Evolutionary conservation across 1,140 invertebrate genomes (phyloP).

Genomic region (Saxidomus purpurata): DNA sequence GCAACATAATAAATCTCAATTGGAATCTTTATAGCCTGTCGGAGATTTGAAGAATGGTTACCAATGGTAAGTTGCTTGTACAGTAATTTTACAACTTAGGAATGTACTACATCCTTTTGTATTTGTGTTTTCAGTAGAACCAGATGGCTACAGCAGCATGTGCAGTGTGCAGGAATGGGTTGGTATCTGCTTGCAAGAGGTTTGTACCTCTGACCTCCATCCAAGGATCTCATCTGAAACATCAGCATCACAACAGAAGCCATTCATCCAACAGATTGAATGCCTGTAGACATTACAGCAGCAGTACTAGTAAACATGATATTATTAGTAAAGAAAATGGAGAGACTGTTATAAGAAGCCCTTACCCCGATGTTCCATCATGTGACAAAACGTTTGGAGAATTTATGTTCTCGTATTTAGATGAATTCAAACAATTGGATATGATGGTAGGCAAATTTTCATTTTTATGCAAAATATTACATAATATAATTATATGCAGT

Average conservation of each 20-base stretch:
- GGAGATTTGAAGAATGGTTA: too few species aligned
- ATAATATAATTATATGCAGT: too few species aligned
- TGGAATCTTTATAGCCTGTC: too few species aligned
- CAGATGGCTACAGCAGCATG: background rate
- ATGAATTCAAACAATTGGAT: conserved; percentile 41
- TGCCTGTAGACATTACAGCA: conserved; percentile 21
- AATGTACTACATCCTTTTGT: too few species aligned
- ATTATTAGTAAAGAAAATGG: conserved; percentile 33
- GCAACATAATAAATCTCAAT: too few species aligned
- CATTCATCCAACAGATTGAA: background rate
- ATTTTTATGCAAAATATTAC: too few species aligned
- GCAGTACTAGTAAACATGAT: background rate
- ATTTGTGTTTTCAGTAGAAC: background rate
- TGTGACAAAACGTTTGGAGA: conserved; percentile 59
- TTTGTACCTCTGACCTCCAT: background rate
- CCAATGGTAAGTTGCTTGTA: too few species aligned
- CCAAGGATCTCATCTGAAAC: background rate
- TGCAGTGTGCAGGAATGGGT: background rate
- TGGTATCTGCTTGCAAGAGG: background rate
- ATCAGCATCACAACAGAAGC: background rate
- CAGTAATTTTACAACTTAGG: too few species aligned
- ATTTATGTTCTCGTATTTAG: conserved; percentile 53
- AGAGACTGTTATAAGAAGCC: conserved; percentile 48
- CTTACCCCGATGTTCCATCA: conserved; percentile 28
- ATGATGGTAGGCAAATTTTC: conserved; percentile 36